Evolutionary conservation across 92 coral and sea anemone genomes (phyloP).

Genomic region (Desmophyllum pertusum): DNA sequence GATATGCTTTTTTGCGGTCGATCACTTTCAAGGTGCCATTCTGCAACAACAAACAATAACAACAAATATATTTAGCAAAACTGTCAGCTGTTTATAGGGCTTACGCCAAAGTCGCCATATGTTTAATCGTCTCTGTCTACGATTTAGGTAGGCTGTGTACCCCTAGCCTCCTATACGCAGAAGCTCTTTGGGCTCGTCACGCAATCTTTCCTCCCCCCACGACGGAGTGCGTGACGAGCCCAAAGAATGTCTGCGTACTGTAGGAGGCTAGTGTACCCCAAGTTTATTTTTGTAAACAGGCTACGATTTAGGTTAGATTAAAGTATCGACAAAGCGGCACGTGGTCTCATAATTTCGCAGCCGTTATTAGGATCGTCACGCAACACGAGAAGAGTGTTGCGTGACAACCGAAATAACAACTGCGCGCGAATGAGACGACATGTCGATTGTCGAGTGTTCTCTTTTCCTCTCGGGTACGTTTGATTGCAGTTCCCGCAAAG

Average conservation of each 20-base stretch:
- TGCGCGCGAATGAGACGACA: no score
- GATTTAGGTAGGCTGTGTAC: not conserved
- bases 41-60: slow-evolving; percentile 38
- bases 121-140: not conserved
- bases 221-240: no score
- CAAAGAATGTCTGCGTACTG: no score
- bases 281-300: no score
- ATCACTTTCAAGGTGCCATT: slow-evolving; percentile 86
- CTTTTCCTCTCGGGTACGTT: no score
- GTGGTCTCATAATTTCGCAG: not conserved
- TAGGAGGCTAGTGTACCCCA: no score
- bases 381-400: not conserved
- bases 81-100: not conserved
- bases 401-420: not conserved
- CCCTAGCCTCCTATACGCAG: no score
- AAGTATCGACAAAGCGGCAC: not conserved
- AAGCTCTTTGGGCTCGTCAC: no score
- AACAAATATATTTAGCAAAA: not conserved
- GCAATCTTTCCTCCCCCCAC: no score
- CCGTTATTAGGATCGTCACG: not conserved
- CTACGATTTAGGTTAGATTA: no score
- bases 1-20: slow-evolving; percentile 90
- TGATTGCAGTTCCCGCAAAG: no score
- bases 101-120: not conserved
- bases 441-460: no score